Evolutionary conservation across 2,113 vertebrate genomes (phyloP), one percentile per base, ranked within the genome.

Genomic region (Clupea harengus): DNA sequence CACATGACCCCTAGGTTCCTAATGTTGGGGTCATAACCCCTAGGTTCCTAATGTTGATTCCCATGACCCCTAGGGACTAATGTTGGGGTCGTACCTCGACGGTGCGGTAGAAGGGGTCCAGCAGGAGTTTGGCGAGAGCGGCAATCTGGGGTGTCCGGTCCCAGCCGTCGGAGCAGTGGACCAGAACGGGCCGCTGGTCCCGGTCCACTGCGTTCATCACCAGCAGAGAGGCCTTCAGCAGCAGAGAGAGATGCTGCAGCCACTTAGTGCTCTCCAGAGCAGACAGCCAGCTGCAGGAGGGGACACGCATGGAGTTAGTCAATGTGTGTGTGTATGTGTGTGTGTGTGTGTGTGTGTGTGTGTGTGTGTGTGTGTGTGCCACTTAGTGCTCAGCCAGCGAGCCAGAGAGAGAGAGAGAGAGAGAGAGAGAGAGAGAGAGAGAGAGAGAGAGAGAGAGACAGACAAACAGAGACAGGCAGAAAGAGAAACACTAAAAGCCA

Each of bases 161-260:
- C 98, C 98, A 99, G 90, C 98, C 98, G 0, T 99, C 98, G 0
- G 98, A 99, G 88, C 98, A 99, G 93, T 99, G 98, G 18, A 96
- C 98, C 89, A 99, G 86, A 50, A 98, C 98, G 0, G 98, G 97
- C 0, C 97, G 92, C 90, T 97, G 97, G 90, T 99, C 98, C 6
- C 97, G 89, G 92, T 99, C 96, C 92, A 99, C 97, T 0, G 98
- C 95, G 0, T 99, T 97, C 54, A 98, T 96, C 5, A 98, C 98
- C 0, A 99, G 94, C 7, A 98, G 95, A 0, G 98, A 96, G 0
- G 97, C 97, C 50, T 99, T 99, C 87, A 99, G 94, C 83, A 99
- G 95, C 93, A 99, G 93, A 0, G 98, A 98, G 6, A 99, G 91
- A 89, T 99, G 98, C 93, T 99, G 98, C 88, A 99, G 95, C 98